Percentiles rank a stretch among this genome's conserved stretches.
These are phyloP conservation scores for Laothoe populi DNA, from an alignment of 2,888 invertebrate species.

Conservation along the genomic window DNA sequence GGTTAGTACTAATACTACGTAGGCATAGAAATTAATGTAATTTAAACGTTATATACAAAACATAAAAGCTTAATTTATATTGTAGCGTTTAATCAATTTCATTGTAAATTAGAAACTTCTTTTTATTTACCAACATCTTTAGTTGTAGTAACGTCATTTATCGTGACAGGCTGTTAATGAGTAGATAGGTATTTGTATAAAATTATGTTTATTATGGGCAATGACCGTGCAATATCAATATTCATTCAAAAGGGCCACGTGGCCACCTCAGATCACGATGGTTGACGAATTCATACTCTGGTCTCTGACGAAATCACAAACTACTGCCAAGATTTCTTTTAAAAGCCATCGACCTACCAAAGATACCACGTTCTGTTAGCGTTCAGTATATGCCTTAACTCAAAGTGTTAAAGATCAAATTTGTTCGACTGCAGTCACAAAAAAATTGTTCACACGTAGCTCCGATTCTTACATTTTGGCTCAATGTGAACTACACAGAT, in stretches of 20 bases:
- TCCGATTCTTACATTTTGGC: slow-evolving; percentile 57
- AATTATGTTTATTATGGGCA: not conserved
- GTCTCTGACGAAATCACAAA: slow-evolving; percentile 74
- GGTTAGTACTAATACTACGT: too few relatives aligned
- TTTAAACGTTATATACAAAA: too few relatives aligned
- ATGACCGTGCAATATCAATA: slow-evolving; percentile 14
- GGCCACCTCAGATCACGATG: slow-evolving; percentile 42
- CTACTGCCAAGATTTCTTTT: slow-evolving; percentile 78
- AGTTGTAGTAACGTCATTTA: too few relatives aligned
- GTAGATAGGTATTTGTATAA: not conserved
- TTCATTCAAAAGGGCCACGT: slow-evolving; percentile 31
- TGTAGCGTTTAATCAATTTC: too few relatives aligned
- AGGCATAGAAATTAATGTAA: too few relatives aligned
- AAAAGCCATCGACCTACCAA: slow-evolving; percentile 76
- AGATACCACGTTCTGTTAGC: slow-evolving; percentile 44
- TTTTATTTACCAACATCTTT: too few relatives aligned
- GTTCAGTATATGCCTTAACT: slow-evolving; percentile 34
- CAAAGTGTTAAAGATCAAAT: slow-evolving; percentile 43
- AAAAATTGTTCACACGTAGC: slow-evolving; percentile 7
- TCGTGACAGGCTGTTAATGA: too few relatives aligned
- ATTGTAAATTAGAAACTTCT: too few relatives aligned
- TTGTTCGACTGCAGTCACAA: slow-evolving; percentile 24
- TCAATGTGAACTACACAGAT: slow-evolving; percentile 52
- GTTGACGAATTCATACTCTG: slow-evolving; percentile 74
- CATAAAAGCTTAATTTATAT: too few relatives aligned